phyloP scores from a whole-genome alignment of 2,113 vertebrate genomes.

The Nycticorax nycticorax region DNA sequence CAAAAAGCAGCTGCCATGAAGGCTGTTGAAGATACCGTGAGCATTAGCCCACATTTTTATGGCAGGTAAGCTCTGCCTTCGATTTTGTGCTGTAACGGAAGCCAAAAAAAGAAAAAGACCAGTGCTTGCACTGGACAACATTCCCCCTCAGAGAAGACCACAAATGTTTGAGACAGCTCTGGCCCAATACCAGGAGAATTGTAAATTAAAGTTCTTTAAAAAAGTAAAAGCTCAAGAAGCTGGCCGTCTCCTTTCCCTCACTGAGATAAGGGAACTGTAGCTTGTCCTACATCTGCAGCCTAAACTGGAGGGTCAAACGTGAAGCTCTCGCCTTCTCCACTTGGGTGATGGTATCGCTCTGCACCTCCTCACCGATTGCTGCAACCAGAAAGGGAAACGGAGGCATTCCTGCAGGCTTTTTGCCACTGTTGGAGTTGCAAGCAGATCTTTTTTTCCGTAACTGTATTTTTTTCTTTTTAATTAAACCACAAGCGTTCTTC shows the following conservation, averaged over 20 bases:
- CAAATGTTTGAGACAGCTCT: slow-evolving; percentile 21
- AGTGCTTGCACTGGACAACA: background rate
- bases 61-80: slow-evolving; percentile 9
- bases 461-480: slow-evolving; percentile 73
- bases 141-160: slow-evolving; percentile 10
- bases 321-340: background rate
- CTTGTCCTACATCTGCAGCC: background rate
- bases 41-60: background rate
- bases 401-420: slow-evolving; percentile 34
- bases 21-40: background rate
- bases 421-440: slow-evolving; percentile 48
- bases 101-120: background rate
- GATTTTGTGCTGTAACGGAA: slow-evolving; percentile 2
- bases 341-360: background rate
- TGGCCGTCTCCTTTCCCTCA: slow-evolving; percentile 15
- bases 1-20: background rate
- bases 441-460: slow-evolving; percentile 63
- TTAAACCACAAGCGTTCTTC: slow-evolving; percentile 68
- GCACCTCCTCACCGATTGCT: slow-evolving; percentile 19
- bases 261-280: slow-evolving; percentile 17
- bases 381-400: slow-evolving; percentile 40
- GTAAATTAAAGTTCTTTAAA: slow-evolving; percentile 3
- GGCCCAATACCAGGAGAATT: slow-evolving; percentile 32
- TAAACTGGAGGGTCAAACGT: background rate
- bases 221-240: background rate